phyloP scores from a whole-genome alignment of 2,113 vertebrate species.

The Porphyrio hochstetteri region DNA sequence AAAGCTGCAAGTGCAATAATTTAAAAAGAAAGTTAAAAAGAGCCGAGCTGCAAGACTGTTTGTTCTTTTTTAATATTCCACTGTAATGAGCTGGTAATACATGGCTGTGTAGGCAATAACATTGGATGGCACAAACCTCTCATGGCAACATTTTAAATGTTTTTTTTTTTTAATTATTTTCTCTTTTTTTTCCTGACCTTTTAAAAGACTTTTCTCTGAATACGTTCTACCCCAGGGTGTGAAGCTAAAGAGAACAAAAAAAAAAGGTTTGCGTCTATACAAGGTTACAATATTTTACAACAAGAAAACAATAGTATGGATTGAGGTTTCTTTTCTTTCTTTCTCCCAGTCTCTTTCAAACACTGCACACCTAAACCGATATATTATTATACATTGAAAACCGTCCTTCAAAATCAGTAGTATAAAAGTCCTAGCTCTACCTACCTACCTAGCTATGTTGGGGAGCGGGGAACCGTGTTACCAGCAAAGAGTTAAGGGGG shows the following conservation, averaged over 20 bases:
- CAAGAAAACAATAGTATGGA: constrained; percentile 59
- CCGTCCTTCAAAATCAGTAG: constrained; percentile 84
- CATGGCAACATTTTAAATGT: constrained; percentile 24
- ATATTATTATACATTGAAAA: constrained; percentile 73
- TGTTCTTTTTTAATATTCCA: constrained; percentile 74
- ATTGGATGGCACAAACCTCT: constrained; percentile 75
- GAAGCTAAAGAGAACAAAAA: constrained; percentile 74
- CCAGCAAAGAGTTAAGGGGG: constrained; percentile 3
- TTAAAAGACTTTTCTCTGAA: constrained; percentile 61
- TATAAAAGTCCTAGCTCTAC: constrained; percentile 79
- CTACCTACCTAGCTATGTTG: constrained; percentile 35
- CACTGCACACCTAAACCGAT: constrained; percentile 76
- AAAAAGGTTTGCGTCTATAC: constrained; percentile 72
- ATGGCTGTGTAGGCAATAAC: constrained; percentile 78
- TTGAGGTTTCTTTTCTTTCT: constrained; percentile 75
- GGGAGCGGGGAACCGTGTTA: not conserved
- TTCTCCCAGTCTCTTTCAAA: constrained; percentile 62
- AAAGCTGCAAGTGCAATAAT: constrained; percentile 85
- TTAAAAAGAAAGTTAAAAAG: constrained; percentile 61
- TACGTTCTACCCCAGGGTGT: constrained; percentile 74
- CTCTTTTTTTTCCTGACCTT: constrained; percentile 60
- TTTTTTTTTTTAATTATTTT: not conserved
- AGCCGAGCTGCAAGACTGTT: constrained; percentile 55
- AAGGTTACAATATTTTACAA: constrained; percentile 83
- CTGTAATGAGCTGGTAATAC: constrained; percentile 76